A percentile compares a stretch with the other conserved stretches of the same genome.
Conservation (phyloP, 1,140 invertebrate genomes). For the Tetragonula clypearis region DNA sequence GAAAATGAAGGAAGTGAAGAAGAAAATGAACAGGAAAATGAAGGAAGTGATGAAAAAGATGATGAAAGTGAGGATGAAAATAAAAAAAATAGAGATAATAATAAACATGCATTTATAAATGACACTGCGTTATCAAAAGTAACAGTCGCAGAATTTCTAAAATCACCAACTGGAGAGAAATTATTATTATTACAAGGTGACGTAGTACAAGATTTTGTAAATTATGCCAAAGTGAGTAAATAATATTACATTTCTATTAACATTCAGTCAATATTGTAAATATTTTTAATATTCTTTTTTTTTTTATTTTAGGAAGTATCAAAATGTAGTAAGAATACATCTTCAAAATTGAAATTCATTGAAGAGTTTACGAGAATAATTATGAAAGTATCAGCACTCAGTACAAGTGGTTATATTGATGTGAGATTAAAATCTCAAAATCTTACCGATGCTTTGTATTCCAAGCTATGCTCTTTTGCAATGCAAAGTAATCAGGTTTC, state of each 20-base stretch:
- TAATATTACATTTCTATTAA: neutral
- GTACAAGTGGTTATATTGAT: slow-evolving; percentile 81
- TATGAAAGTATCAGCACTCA: slow-evolving; percentile 85
- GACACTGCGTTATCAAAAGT: slow-evolving; percentile 62
- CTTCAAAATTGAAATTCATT: slow-evolving; percentile 76
- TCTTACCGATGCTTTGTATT: slow-evolving; percentile 83
- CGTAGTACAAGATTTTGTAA: slow-evolving; percentile 77
- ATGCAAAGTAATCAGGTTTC: slow-evolving; percentile 80
- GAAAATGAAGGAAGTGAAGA: slow-evolving; percentile 69
- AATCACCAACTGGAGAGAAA: slow-evolving; percentile 83
- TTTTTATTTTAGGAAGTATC: slow-evolving; percentile 66
- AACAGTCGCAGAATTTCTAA: slow-evolving; percentile 83
- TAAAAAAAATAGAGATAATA: slow-evolving; percentile 76
- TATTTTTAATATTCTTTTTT: slow-evolving; percentile 21
- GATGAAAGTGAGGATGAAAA: slow-evolving; percentile 73
- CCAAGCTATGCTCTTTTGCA: slow-evolving; percentile 84
- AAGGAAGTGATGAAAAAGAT: too few relatives aligned
- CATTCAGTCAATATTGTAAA: neutral
- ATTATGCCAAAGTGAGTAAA: slow-evolving; percentile 78
- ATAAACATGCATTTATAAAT: slow-evolving; percentile 68
- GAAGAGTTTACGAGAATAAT: slow-evolving; percentile 81
- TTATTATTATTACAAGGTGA: slow-evolving; percentile 82
- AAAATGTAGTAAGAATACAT: slow-evolving; percentile 37
- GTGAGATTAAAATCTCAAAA: slow-evolving; percentile 82
- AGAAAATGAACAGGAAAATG: slow-evolving; percentile 77